Percentiles rank a stretch among this genome's conserved stretches.
phyloP scores from a whole-genome alignment of 2,797 vertebrate genomes.

The Anniella stebbinsi region DNA sequence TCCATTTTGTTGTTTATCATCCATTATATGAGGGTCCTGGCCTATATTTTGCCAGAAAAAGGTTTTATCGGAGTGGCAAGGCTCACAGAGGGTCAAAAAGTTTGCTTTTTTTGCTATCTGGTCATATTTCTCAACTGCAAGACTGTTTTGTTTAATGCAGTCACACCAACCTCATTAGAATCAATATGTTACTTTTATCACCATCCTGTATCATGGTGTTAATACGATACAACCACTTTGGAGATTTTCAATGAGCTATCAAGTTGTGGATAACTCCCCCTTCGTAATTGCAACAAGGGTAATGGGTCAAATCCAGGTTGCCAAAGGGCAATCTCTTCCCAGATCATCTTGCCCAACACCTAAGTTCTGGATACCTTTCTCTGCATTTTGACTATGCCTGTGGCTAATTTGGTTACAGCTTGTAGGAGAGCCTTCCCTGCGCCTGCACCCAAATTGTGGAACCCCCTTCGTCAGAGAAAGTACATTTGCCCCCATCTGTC shows the following conservation, averaged over 20 bases:
- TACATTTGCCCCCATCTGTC: background rate
- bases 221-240: rapidly evolving
- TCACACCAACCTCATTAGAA: background rate
- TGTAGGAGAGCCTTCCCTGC: background rate
- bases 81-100: background rate
- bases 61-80: background rate
- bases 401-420: background rate
- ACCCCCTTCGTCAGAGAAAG: background rate
- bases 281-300: background rate
- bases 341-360: background rate
- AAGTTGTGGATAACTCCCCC: background rate
- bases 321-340: background rate
- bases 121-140: background rate
- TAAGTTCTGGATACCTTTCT: background rate
- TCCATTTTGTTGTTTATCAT: background rate
- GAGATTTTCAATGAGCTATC: background rate
- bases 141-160: background rate
- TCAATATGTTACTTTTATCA: background rate
- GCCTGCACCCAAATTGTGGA: background rate
- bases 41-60: background rate
- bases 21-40: background rate
- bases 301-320: background rate
- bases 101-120: background rate
- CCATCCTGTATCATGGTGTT: background rate
- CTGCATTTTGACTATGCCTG: background rate